Evolutionary conservation across 2,113 vertebrate species (phyloP).

Genomic region (Macquaria australasica): DNA sequence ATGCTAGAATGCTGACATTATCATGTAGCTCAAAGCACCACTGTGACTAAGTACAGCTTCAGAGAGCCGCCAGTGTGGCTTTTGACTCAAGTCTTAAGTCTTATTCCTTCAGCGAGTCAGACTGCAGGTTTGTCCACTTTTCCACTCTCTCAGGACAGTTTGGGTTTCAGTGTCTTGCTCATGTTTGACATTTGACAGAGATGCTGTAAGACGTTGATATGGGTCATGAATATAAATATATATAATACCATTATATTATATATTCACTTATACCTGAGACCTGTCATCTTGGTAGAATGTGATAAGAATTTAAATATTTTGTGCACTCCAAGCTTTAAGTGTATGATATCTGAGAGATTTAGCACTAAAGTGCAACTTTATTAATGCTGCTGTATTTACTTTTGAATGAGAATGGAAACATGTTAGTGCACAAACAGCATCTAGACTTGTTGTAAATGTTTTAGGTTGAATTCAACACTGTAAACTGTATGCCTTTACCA

Average conservation of each 20-base stretch:
- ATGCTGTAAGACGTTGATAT: background rate
- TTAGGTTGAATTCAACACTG: background rate
- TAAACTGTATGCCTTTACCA: background rate
- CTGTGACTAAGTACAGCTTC: background rate
- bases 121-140: background rate
- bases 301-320: background rate
- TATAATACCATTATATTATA: background rate
- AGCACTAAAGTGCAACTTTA: background rate
- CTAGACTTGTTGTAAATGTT: background rate
- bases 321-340: background rate
- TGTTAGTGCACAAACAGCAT: background rate
- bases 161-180: background rate
- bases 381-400: background rate
- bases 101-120: background rate
- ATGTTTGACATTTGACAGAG: background rate
- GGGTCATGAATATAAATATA: constrained; percentile 12
- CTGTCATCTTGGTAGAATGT: background rate
- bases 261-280: background rate
- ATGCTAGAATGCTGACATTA: too few relatives aligned
- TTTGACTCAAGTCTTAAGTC: background rate
- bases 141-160: background rate
- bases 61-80: background rate
- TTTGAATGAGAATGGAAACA: background rate
- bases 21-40: too few relatives aligned
- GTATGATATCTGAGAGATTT: background rate